Conservation (phyloP, 2,888 invertebrate genomes). For the Quadroppia sp. region DNA sequence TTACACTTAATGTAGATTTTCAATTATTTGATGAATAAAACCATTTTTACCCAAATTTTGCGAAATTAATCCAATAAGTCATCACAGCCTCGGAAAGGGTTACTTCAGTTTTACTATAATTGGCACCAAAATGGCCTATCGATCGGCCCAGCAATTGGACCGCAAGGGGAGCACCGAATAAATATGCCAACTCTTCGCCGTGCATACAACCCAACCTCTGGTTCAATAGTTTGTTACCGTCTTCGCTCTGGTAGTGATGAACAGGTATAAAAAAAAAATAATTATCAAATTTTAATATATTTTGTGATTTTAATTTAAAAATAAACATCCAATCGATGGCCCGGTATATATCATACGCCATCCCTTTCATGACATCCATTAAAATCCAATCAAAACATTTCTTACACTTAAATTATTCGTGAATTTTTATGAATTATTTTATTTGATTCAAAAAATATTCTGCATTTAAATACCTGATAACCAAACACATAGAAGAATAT, state of each 20-base stretch:
- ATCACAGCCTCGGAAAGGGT: conserved; percentile 69
- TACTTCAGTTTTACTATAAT: conserved; percentile 69
- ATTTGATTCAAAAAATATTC: too few relatives aligned
- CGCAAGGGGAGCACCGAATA: conserved; percentile 66
- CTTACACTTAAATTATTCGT: too few relatives aligned
- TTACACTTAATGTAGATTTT: too few relatives aligned
- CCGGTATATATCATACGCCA: too few relatives aligned
- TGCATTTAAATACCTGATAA: conserved; percentile 10
- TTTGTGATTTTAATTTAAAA: too few relatives aligned
- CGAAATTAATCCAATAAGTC: conserved; percentile 56
- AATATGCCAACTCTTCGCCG: conserved; percentile 70
- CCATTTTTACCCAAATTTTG: conserved; percentile 47
- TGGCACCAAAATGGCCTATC: conserved; percentile 63
- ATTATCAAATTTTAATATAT: too few relatives aligned
- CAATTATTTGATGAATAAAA: too few relatives aligned
- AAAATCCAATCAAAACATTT: too few relatives aligned
- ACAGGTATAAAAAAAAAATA: background rate
- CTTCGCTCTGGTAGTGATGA: background rate
- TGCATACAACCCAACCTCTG: conserved; percentile 71
- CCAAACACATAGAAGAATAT: conserved; percentile 31
- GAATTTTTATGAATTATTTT: too few relatives aligned
- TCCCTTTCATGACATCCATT: too few relatives aligned
- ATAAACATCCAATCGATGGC: too few relatives aligned
- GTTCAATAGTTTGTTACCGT: conserved; percentile 25
- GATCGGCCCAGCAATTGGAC: conserved; percentile 57